Evolutionary conservation across 35 echinoderm and acorn worm species (phyloP).

Genomic region (Lytechinus variegatus): DNA sequence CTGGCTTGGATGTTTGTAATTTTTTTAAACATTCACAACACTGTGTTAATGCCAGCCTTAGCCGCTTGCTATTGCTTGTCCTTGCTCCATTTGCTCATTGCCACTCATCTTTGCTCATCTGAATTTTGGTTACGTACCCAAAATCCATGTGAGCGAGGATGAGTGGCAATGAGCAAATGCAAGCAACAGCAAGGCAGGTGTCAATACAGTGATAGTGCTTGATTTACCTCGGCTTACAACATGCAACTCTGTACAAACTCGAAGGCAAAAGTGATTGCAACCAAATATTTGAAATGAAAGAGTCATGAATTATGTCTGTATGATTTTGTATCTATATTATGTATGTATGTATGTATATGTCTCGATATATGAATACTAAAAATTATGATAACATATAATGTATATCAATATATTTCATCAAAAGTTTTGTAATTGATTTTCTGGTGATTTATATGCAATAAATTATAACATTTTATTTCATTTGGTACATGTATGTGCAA

Average conservation of each 20-base stretch:
- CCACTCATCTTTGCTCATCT: no score
- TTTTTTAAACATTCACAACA: not conserved
- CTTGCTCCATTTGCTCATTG: no score
- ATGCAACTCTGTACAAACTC: not conserved
- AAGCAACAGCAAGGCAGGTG: no score
- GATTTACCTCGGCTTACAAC: no score
- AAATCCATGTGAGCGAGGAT: no score
- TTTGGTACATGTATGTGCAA: not conserved
- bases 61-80: no score
- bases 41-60: no score
- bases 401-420: not conserved
- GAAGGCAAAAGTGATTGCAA: not conserved
- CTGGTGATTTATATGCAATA: not conserved
- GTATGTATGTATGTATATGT: not conserved
- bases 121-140: no score
- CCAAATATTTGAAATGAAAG: not conserved
- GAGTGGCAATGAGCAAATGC: no score
- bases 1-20: not conserved
- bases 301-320: not conserved
- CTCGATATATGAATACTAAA: not conserved
- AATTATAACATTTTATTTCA: not conserved
- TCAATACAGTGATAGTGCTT: no score
- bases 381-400: slow-evolving; percentile 18
- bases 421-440: not conserved
- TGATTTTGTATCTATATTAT: not conserved